Conservation (phyloP, 2,113 vertebrate species). For the Hemichromis elongatus region DNA sequence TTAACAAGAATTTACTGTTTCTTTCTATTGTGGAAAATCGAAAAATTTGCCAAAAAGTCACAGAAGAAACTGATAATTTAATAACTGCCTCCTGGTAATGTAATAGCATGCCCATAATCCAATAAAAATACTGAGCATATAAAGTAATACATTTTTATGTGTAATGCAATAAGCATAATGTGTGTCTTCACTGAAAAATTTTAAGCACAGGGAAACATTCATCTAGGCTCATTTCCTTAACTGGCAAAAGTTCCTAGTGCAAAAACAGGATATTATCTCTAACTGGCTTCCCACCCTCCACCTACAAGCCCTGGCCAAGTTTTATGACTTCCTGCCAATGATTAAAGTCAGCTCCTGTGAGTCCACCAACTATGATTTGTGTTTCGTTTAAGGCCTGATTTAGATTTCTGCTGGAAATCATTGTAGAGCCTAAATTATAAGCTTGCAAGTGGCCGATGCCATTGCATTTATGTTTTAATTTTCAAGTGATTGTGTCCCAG, state of each 20-base stretch:
- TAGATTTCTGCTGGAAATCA: background rate
- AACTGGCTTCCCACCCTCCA: background rate
- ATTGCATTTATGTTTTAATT: background rate
- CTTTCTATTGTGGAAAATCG: background rate
- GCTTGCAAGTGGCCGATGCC: background rate
- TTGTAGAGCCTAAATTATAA: background rate
- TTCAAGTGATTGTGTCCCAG: too few species aligned
- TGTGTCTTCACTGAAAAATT: background rate
- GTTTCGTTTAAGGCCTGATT: background rate
- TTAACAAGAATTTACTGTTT: too few species aligned
- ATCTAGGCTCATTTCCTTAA: background rate
- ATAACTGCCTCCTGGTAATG: background rate
- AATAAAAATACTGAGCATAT: background rate
- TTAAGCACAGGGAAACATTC: background rate
- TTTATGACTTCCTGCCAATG: background rate
- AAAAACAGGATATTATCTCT: background rate
- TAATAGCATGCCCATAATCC: background rate
- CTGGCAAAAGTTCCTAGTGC: background rate
- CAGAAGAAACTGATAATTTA: background rate
- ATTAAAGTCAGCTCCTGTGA: background rate
- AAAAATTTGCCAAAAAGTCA: background rate
- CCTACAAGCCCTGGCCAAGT: background rate
- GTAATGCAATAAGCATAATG: background rate
- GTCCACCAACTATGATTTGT: background rate
- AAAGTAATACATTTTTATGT: background rate